Base-by-base conservation (phyloP, 2,797 vertebrate genomes). In the Epinephelus malabaricus region DNA sequence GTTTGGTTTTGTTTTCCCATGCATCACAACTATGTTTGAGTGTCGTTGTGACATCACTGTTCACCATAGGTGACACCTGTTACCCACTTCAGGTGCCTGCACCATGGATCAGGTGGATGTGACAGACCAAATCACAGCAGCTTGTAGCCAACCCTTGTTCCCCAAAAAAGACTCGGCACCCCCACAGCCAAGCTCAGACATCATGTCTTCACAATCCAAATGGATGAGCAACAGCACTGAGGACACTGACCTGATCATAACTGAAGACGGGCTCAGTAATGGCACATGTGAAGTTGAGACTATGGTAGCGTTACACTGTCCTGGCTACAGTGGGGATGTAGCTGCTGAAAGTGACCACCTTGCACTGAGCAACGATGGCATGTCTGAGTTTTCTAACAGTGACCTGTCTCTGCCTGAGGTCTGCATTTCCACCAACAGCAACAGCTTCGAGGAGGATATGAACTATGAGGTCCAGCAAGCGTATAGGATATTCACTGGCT, bases 381-480 rank as follows among this genome's bases (percentile, higher is more conserved):
- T 90, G 73, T 87, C 93, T 3, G 92, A 93, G 50, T 90, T 94
- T 75, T 92, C 94, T 0, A 92, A 91, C 66, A 92, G 89, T 71
- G 94, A 93, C 73, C 82, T 93, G 21, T 94, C 91, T 8, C 81
- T 94, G 40, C 91, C 93, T 0, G 94, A 95, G 78, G 91, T 95
- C 40, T 95, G 94, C 73, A 84, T 94, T 77, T 93, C 93, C 49
- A 90, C 91, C 65, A 91, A 93, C 68, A 85, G 74, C 43, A 81
- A 80, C 11, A 90, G 85, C 25, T 82, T 84, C 4, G 89, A 96
- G 66, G 96, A 96, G 61, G 94, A 92, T 49, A 92, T 97, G 91
- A 96, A 85, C 79, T 95, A 97, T 17, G 98, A 99, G 91, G 88
- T 99, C 74, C 97, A 97, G 85, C 97, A 98, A 87, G 97, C 96